Evolutionary conservation across 2,888 invertebrate genomes (phyloP).

Genomic region (Pseudeuparius sepicola): DNA sequence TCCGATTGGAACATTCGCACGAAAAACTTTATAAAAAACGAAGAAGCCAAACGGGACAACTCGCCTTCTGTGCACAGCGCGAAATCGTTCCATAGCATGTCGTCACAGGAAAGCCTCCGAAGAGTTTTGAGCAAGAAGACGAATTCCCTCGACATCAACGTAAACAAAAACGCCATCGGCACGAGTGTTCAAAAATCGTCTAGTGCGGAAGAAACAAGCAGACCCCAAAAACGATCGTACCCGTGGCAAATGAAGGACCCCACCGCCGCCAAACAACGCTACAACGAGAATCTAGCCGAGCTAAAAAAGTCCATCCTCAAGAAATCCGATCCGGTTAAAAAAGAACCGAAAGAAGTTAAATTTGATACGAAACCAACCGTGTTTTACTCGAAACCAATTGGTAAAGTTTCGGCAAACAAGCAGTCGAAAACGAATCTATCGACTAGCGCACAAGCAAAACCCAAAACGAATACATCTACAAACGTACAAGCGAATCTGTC

Average conservation of each 20-base stretch:
- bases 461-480: neutral
- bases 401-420: conserved; percentile 12
- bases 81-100: conserved; percentile 8
- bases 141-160: neutral
- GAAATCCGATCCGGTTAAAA: conserved; percentile 14
- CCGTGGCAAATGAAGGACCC: no score
- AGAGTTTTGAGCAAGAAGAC: conserved; percentile 7
- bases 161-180: neutral
- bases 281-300: conserved; percentile 21
- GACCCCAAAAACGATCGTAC: conserved; percentile 15
- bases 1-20: neutral
- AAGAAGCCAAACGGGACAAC: no score
- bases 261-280: no score
- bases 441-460: neutral
- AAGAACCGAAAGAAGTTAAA: conserved; percentile 13
- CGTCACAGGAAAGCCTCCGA: conserved; percentile 15
- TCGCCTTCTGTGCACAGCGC: neutral
- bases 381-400: conserved; percentile 12
- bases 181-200: no score
- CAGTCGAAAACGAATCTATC: conserved; percentile 13
- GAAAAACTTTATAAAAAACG: no score
- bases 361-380: conserved; percentile 16
- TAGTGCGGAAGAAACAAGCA: conserved; percentile 7
- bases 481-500: neutral
- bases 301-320: conserved; percentile 8